Percentiles rank a stretch among this genome's conserved stretches.
phyloP scores from a whole-genome alignment of 2,888 invertebrate species.

The Lasioglossum vierecki region DNA sequence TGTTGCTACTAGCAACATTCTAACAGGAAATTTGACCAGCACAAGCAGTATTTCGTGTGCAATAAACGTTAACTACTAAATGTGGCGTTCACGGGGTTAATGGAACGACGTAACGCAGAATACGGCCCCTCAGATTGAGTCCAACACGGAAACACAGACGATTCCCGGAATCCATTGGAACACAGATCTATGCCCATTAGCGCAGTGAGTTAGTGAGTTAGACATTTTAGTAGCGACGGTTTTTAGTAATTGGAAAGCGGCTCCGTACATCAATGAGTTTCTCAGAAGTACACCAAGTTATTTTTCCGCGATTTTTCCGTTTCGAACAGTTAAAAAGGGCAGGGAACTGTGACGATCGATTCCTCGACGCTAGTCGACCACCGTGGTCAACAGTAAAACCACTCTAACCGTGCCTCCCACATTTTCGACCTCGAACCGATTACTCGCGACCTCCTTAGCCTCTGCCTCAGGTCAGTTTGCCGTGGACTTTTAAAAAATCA shows the following conservation, averaged over 20 bases:
- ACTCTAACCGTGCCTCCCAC: conserved; percentile 57
- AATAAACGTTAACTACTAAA: not conserved
- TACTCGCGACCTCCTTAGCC: conserved; percentile 62
- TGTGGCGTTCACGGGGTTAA: not conserved
- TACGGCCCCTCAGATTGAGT: conserved; percentile 26
- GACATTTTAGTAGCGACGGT: conserved; percentile 33
- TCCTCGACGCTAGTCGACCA: conserved; percentile 57
- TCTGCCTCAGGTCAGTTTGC: conserved; percentile 27
- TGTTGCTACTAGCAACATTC: not conserved
- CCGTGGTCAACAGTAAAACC: conserved; percentile 58
- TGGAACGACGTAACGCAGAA: not conserved
- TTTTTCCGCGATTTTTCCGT: conserved; percentile 23
- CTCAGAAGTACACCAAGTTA: conserved; percentile 39
- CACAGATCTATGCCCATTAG: conserved; percentile 14
- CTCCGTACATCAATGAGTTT: conserved; percentile 14
- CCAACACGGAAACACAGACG: not conserved
- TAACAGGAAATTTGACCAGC: not conserved
- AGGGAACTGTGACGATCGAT: conserved; percentile 64
- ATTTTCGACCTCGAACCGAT: conserved; percentile 70
- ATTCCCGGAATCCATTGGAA: not conserved
- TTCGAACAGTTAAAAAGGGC: conserved; percentile 33
- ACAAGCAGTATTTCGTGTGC: not conserved
- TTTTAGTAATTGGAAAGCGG: conserved; percentile 29
- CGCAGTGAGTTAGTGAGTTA: conserved; percentile 33
- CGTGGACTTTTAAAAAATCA: conserved; percentile 15